Evolutionary conservation across 2,888 invertebrate genomes (phyloP).

Genomic region (Tortrix viridana): DNA sequence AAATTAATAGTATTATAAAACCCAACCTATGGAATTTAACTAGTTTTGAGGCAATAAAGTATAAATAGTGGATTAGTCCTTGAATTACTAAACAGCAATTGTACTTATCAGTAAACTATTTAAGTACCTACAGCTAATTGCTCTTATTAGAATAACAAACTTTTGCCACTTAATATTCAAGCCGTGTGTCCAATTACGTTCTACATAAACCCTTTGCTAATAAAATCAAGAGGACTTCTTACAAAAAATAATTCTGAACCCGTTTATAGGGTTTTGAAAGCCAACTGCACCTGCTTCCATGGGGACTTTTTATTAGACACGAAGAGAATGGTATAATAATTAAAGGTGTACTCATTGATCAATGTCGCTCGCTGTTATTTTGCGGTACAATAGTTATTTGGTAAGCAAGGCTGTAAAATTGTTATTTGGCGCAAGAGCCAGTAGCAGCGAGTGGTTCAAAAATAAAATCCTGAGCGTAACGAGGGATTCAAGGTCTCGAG

Average conservation of each 20-base stretch:
- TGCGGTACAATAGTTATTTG: too few species aligned
- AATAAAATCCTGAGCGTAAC: too few species aligned
- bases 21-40: too few species aligned
- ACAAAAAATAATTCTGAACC: constrained; percentile 10
- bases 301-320: neutral
- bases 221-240: constrained; percentile 13
- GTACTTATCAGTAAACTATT: constrained; percentile 10
- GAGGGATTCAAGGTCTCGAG: too few species aligned
- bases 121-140: constrained; percentile 13
- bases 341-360: too few species aligned
- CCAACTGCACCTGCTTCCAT: constrained; percentile 2
- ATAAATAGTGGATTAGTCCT: neutral
- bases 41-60: neutral
- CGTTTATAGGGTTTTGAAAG: neutral
- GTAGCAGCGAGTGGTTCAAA: too few species aligned
- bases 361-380: too few species aligned
- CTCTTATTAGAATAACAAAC: constrained; percentile 20
- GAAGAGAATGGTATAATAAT: neutral
- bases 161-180: constrained; percentile 26
- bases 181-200: neutral
- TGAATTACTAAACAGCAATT: constrained; percentile 20
- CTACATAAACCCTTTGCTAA: constrained; percentile 10
- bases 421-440: too few species aligned
- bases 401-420: too few species aligned
- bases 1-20: too few species aligned